Evolutionary conservation across 1,140 invertebrate genomes (phyloP).

Genomic region (Myzus persicae): DNA sequence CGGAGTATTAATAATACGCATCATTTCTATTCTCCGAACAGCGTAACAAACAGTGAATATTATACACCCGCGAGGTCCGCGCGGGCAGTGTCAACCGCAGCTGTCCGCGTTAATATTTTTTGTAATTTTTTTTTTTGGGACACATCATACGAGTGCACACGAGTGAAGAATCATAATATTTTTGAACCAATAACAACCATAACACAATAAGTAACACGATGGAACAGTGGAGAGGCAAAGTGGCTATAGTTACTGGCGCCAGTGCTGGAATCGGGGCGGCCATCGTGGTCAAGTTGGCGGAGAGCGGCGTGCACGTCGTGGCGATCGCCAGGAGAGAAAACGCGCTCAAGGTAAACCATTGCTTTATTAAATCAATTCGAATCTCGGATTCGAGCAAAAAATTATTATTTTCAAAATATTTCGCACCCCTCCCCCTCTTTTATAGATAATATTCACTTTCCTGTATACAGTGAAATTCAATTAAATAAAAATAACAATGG

Average conservation of each 20-base stretch:
- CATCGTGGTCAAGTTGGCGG: constrained; percentile 68
- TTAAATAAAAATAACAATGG: no score
- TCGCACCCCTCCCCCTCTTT: not conserved
- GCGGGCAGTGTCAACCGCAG: no score
- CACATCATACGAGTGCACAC: no score
- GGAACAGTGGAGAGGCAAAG: constrained; percentile 73
- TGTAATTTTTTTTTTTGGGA: no score
- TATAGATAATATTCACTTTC: not conserved
- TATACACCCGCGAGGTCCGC: no score
- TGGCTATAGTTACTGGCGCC: constrained; percentile 78
- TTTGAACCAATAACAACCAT: no score
- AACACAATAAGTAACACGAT: constrained; percentile 64
- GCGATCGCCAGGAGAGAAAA: constrained; percentile 74
- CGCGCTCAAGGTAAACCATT: constrained; percentile 65
- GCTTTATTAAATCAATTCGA: no score
- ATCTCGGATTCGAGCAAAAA: not conserved
- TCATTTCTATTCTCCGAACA: not conserved
- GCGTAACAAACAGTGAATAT: not conserved
- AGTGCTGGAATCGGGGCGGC: constrained; percentile 75
- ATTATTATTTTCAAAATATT: not conserved
- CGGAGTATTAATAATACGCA: not conserved
- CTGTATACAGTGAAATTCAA: no score
- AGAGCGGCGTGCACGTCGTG: constrained; percentile 73
- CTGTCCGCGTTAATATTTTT: no score
- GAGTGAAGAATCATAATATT: no score